These are phyloP conservation scores for Dallia pectoralis DNA, from an alignment of 2,797 vertebrate species.

Conservation along the genomic window DNA sequence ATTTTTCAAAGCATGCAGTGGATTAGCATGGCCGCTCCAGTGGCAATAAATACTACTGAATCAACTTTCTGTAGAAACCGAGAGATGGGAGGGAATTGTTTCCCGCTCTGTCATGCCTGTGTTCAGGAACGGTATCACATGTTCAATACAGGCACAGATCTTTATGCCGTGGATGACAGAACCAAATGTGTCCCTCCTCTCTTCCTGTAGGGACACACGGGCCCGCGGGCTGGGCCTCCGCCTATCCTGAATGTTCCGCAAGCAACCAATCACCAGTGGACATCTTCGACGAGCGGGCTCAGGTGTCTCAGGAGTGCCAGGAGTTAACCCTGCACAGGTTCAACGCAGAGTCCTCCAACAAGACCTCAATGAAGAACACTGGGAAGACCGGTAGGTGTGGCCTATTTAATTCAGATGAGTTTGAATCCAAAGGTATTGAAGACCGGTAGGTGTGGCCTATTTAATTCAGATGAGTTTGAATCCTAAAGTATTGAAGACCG, in stretches of 20 bases:
- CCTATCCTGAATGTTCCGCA: conserved; percentile 86
- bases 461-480: not conserved
- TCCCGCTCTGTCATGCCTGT: conserved; percentile 25
- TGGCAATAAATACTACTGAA: conserved; percentile 60
- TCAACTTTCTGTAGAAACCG: conserved; percentile 35
- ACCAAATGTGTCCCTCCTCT: not conserved
- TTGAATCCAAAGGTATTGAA: conserved; percentile 61
- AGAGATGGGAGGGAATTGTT: conserved; percentile 2
- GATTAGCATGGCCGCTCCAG: conserved; percentile 51
- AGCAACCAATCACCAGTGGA: conserved; percentile 92
- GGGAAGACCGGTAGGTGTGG: conserved; percentile 90
- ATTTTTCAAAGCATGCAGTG: conserved; percentile 65
- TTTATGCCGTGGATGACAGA: not conserved
- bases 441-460: conserved; percentile 78
- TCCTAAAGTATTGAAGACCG: conserved; percentile 81
- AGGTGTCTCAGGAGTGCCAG: conserved; percentile 85
- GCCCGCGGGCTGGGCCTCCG: conserved; percentile 86
- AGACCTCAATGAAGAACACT: conserved; percentile 99
- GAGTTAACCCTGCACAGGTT: conserved; percentile 90
- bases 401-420: not conserved
- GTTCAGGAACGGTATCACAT: not conserved
- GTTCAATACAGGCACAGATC: not conserved
- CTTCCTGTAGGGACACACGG: conserved; percentile 82
- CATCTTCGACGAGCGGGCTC: conserved; percentile 83
- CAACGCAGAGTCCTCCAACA: conserved; percentile 90